Conservation (phyloP, 2,797 vertebrate species). For the Poecile montanus region DNA sequence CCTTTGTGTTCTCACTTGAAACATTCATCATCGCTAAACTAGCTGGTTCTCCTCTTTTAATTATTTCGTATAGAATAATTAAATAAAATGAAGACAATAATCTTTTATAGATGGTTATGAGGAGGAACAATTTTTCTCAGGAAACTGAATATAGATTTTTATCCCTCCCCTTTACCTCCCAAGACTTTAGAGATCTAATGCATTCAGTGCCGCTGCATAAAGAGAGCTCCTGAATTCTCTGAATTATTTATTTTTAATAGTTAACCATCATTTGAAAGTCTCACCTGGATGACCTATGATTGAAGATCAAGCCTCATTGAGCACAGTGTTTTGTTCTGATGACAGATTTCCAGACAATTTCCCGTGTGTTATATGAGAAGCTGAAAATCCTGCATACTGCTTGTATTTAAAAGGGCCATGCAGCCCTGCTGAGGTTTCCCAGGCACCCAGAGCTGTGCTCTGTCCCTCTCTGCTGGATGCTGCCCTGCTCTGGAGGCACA, state of each 20-base stretch:
- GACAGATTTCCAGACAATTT: conserved; percentile 43
- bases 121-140: conserved; percentile 56
- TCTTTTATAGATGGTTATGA: conserved; percentile 73
- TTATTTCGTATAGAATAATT: conserved; percentile 75
- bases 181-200: neutral
- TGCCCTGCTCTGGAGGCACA: neutral
- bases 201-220: neutral
- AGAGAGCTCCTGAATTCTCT: conserved; percentile 3
- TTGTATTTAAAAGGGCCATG: neutral
- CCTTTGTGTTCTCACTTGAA: conserved; percentile 68
- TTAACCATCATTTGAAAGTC: conserved; percentile 40
- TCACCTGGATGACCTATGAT: conserved; percentile 43
- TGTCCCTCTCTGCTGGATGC: neutral
- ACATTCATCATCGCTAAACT: conserved; percentile 53
- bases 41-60: conserved; percentile 71
- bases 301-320: conserved; percentile 53
- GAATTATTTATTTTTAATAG: conserved; percentile 64
- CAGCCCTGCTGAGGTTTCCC: neutral
- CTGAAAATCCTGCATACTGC: neutral
- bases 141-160: conserved; percentile 4
- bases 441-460: neutral
- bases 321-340: conserved; percentile 31
- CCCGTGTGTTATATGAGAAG: neutral
- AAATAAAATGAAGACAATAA: conserved; percentile 77
- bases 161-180: neutral